These are phyloP conservation scores for Cathartes aura DNA, from an alignment of 2,113 vertebrate species.

Conservation along the genomic window DNA sequence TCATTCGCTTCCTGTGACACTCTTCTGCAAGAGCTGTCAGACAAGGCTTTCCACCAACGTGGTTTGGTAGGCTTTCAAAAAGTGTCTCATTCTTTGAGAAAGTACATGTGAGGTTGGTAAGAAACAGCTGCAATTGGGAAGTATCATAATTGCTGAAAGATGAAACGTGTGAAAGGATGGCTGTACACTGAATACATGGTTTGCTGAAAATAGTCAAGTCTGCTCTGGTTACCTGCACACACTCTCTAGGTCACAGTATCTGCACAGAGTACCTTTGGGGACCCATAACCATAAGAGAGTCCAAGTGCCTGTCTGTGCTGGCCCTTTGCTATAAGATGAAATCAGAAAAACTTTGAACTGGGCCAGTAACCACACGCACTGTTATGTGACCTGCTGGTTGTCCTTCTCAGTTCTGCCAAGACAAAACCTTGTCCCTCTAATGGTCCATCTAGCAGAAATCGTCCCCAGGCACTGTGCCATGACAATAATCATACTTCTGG, in stretches of 20 bases:
- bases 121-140: neutral
- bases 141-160: neutral
- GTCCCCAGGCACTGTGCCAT: neutral
- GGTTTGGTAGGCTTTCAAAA: neutral
- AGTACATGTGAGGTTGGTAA: neutral
- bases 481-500: neutral
- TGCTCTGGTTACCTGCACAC: neutral
- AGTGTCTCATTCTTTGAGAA: neutral
- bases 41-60: neutral
- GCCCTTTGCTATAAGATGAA: neutral
- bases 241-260: neutral
- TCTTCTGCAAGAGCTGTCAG: conserved; percentile 1
- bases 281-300: neutral
- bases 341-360: neutral
- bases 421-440: neutral
- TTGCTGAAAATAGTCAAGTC: neutral
- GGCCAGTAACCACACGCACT: neutral
- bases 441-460: neutral
- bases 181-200: neutral
- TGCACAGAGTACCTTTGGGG: neutral
- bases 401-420: neutral
- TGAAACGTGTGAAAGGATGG: neutral
- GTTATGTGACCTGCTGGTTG: neutral
- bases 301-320: neutral
- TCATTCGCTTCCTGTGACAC: neutral